phyloP scores from a whole-genome alignment of 1,140 invertebrate species.

The Dendroctonus ponderosae region DNA sequence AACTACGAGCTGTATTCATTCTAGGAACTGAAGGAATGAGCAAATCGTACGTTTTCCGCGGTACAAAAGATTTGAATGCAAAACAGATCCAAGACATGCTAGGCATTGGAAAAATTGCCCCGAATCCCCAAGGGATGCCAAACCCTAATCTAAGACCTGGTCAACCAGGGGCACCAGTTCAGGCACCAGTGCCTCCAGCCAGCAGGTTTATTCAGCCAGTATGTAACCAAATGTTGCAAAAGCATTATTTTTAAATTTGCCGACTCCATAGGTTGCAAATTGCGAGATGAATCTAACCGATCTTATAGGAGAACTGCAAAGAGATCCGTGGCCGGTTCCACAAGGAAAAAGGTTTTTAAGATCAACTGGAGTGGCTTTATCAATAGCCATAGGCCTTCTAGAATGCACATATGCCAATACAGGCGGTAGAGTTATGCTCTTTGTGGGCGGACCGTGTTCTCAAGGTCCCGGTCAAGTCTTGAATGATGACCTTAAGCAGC shows the following conservation, averaged over 20 bases:
- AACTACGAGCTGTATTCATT: constrained; percentile 1
- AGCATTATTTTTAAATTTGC: not conserved
- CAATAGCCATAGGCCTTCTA: constrained; percentile 93
- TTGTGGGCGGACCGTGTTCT: constrained; percentile 97
- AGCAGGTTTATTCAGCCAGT: constrained; percentile 93
- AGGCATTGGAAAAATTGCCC: constrained; percentile 72
- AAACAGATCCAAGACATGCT: constrained; percentile 98
- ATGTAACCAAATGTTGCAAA: constrained; percentile 1
- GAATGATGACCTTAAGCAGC: constrained; percentile 97
- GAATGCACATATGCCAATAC: constrained; percentile 98
- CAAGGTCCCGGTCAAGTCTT: constrained; percentile 98
- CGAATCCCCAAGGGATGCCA: constrained; percentile 51
- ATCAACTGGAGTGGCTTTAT: constrained; percentile 93
- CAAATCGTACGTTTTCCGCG: constrained; percentile 97
- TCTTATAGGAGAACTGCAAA: constrained; percentile 85
- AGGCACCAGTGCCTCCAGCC: constrained; percentile 60
- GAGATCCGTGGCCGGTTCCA: constrained; percentile 95
- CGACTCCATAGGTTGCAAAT: constrained; percentile 68
- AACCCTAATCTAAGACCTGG: constrained; percentile 57
- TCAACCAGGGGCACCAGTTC: constrained; percentile 39
- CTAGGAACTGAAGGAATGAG: constrained; percentile 86
- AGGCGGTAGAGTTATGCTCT: constrained; percentile 95
- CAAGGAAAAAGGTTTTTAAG: constrained; percentile 92
- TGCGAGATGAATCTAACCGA: constrained; percentile 97
- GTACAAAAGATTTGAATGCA: constrained; percentile 93